A percentile compares a stretch with the other conserved stretches of the same genome.
These are phyloP conservation scores for Crypturellus undulatus DNA, from an alignment of 2,113 vertebrate species.

Conservation along the genomic window DNA sequence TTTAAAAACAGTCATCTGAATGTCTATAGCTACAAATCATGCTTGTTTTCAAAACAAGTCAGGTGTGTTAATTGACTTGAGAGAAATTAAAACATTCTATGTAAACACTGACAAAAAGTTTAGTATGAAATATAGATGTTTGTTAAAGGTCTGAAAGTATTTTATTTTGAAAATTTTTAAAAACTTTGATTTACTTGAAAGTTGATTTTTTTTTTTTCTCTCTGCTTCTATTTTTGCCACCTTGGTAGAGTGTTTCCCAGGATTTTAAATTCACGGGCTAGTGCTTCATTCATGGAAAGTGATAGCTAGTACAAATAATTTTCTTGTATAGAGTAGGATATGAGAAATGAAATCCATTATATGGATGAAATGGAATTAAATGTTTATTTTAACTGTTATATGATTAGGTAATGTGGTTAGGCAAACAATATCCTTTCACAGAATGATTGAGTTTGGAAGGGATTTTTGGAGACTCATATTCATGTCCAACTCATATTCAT, in stretches of 20 bases:
- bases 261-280: background rate
- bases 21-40: background rate
- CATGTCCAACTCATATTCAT: background rate
- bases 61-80: background rate
- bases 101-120: background rate
- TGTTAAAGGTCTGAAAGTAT: background rate
- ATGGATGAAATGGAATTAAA: background rate
- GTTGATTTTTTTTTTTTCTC: background rate
- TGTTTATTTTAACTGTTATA: background rate
- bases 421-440: background rate
- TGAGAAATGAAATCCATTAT: background rate
- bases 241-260: background rate
- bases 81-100: background rate
- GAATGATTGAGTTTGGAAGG: background rate
- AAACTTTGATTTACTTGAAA: background rate
- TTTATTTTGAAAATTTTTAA: background rate
- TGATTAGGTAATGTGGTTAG: background rate
- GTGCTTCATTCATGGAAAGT: background rate
- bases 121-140: background rate
- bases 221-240: background rate
- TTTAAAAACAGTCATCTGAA: background rate
- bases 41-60: background rate
- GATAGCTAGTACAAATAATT: background rate
- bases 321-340: background rate
- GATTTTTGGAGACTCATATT: background rate